phyloP scores from a whole-genome alignment of 2,113 vertebrate species.

The Calyptomena viridis region DNA sequence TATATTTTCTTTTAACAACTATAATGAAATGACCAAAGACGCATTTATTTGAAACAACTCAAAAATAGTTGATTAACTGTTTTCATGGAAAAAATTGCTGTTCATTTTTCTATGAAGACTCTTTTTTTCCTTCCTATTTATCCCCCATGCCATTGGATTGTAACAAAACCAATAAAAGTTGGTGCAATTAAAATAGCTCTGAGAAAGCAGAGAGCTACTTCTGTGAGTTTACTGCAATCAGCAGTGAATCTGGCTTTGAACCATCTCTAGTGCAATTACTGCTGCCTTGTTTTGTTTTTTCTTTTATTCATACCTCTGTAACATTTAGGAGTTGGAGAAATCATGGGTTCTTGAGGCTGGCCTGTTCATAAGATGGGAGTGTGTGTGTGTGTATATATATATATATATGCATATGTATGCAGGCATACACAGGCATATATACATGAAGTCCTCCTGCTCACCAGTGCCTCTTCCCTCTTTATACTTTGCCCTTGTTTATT shows the following conservation, averaged over 20 bases:
- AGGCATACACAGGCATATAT: background rate
- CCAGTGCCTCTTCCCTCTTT: background rate
- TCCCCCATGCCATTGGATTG: background rate
- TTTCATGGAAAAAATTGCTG: background rate
- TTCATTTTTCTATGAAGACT: background rate
- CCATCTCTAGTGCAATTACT: background rate
- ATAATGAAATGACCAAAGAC: background rate
- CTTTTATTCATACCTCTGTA: background rate
- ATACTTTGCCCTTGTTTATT: slow-evolving; percentile 28
- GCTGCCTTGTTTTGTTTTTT: background rate
- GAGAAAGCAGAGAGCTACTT: background rate
- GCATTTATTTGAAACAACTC: background rate
- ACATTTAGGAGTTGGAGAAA: background rate
- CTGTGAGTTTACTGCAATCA: background rate
- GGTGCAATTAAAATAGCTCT: background rate
- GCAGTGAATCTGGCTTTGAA: background rate
- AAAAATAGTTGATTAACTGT: background rate
- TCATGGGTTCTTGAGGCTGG: background rate
- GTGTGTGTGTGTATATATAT: background rate
- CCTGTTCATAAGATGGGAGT: background rate
- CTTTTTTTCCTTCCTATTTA: fast-evolving
- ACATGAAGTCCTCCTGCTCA: background rate
- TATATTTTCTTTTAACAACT: background rate
- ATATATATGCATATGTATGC: background rate
- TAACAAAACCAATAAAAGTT: background rate